Conservation (phyloP, 1,140 invertebrate species). For the Alviniconcha marisindica region DNA sequence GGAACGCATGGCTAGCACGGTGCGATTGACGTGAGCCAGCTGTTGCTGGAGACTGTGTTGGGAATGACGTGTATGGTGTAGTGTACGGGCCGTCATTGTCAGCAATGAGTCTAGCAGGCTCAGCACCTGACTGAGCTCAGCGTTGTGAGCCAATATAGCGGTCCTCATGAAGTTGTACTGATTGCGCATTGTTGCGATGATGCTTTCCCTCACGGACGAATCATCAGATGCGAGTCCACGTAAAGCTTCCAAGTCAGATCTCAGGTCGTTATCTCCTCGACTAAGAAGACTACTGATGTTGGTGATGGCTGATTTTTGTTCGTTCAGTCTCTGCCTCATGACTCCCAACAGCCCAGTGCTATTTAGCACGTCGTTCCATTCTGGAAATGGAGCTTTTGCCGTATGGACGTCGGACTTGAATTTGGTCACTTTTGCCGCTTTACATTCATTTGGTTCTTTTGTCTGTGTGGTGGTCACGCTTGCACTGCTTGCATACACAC, state of each 20-base stretch:
- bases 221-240: conserved; percentile 32
- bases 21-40: conserved; percentile 44
- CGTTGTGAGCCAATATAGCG: conserved; percentile 55
- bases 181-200: conserved; percentile 57
- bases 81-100: conserved; percentile 44
- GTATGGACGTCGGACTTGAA: neutral
- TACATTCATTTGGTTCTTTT: neutral
- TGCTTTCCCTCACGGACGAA: conserved; percentile 46
- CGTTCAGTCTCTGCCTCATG: conserved; percentile 43
- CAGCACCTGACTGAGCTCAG: conserved; percentile 53
- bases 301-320: conserved; percentile 32
- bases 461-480: conserved; percentile 30
- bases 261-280: conserved; percentile 41
- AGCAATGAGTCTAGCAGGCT: conserved; percentile 45
- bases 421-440: neutral
- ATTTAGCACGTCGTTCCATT: conserved; percentile 41
- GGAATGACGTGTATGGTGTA: conserved; percentile 45
- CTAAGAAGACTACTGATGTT: conserved; percentile 47
- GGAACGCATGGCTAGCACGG: conserved; percentile 36
- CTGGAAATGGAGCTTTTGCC: neutral
- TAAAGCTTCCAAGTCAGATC: conserved; percentile 47
- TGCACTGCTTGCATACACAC: conserved; percentile 50
- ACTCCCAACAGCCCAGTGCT: conserved; percentile 42
- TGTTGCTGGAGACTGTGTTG: conserved; percentile 46
- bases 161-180: conserved; percentile 62